Percentiles rank a stretch among this genome's conserved stretches.
These are phyloP conservation scores for Clanis bilineata DNA, from an alignment of 2,888 invertebrate genomes.

Conservation along the genomic window DNA sequence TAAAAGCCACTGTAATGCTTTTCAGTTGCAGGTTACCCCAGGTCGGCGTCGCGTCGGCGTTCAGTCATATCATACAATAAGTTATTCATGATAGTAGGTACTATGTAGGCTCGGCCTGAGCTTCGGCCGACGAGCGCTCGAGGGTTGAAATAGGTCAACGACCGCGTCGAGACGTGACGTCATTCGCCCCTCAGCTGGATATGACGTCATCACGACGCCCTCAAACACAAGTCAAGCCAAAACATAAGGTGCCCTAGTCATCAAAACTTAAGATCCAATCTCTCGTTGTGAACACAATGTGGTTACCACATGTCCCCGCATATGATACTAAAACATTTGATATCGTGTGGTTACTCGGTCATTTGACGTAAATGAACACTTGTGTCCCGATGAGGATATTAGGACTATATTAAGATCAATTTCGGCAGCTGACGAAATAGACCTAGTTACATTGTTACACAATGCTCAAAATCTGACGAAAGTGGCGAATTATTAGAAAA, in stretches of 20 bases:
- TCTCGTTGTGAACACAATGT: conserved; percentile 48
- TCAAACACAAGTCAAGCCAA: conserved; percentile 48
- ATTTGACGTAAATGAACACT: conserved; percentile 58
- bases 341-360: conserved; percentile 60
- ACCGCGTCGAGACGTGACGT: conserved; percentile 72
- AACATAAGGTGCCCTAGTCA: conserved; percentile 58
- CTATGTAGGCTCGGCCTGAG: conserved; percentile 47
- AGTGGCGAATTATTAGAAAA: not conserved
- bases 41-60: conserved; percentile 61
- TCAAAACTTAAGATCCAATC: conserved; percentile 59
- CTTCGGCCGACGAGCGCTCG: conserved; percentile 45
- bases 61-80: conserved; percentile 58
- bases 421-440: conserved; percentile 40
- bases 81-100: conserved; percentile 68
- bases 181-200: conserved; percentile 79
- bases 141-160: conserved; percentile 67
- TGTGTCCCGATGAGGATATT: conserved; percentile 49
- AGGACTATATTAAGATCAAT: conserved; percentile 42
- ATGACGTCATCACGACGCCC: conserved; percentile 70
- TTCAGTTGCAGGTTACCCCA: conserved; percentile 66
- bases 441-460: not conserved
- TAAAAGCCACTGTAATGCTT: conserved; percentile 30
- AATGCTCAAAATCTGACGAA: not conserved
- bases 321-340: conserved; percentile 57
- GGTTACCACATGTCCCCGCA: conserved; percentile 65